These are phyloP conservation scores for Zaprionus ornatus DNA, from an alignment of 1,140 invertebrate genomes.

Conservation along the genomic window DNA sequence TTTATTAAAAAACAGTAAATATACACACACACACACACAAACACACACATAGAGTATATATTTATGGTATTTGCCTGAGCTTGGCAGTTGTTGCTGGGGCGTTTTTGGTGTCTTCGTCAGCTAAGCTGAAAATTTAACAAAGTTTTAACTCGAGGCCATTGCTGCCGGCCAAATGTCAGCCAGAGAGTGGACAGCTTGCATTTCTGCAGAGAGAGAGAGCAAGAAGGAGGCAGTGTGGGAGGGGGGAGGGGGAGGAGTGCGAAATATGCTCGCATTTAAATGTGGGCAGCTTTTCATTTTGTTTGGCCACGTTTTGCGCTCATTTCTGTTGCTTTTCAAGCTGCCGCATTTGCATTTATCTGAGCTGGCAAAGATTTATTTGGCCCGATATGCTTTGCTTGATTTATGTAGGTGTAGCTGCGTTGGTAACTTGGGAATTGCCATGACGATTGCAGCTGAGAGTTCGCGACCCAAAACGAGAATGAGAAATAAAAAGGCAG, in stretches of 20 bases:
- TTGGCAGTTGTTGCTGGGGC: not conserved
- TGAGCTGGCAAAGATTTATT: conserved; percentile 55
- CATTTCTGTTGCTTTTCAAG: not conserved
- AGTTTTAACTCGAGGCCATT: conserved; percentile 45
- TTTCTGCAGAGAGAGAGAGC: not conserved
- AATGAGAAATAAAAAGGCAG: not conserved
- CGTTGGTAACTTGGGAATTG: not conserved
- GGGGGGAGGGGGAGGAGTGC: not conserved
- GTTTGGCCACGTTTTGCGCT: conserved; percentile 22
- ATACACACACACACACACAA: not conserved
- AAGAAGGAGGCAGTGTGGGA: no score
- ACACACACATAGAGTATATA: not conserved
- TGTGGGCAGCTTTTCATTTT: conserved; percentile 30
- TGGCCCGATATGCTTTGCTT: conserved; percentile 59
- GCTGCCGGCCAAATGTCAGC: conserved; percentile 65
- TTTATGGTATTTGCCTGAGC: not conserved
- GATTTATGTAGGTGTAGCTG: conserved; percentile 64
- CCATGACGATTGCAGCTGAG: not conserved
- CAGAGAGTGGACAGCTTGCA: conserved; percentile 48
- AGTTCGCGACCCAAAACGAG: not conserved
- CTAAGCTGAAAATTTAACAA: conserved; percentile 50
- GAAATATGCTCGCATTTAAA: conserved; percentile 21
- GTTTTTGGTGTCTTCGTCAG: conserved; percentile 18
- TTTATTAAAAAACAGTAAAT: conserved; percentile 61
- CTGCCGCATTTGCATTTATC: conserved; percentile 56